Evolutionary conservation across 1,140 invertebrate genomes (phyloP).

Genomic region (Hyles vespertilio): DNA sequence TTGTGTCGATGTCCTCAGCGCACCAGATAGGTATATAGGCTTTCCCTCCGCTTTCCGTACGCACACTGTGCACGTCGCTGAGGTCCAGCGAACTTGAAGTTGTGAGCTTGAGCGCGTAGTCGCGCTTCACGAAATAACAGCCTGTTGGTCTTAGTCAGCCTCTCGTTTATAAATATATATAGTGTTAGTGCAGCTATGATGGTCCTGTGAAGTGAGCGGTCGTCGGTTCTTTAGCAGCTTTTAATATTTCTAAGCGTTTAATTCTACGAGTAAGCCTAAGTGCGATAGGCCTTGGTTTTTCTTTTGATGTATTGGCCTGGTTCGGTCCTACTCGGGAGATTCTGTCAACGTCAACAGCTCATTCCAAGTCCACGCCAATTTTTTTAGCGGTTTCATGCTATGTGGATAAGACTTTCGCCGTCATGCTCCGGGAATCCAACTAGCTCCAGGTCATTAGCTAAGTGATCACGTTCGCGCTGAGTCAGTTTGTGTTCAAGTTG

Average conservation of each 20-base stretch:
- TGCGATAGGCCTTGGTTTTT: neutral
- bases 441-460: constrained; percentile 6
- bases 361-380: constrained; percentile 5
- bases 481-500: neutral
- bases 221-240: constrained; percentile 4
- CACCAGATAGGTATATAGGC: neutral
- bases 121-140: constrained; percentile 9
- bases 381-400: constrained; percentile 4
- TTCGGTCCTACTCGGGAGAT: neutral
- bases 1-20: neutral
- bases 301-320: neutral
- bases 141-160: constrained; percentile 1
- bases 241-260: constrained; percentile 1
- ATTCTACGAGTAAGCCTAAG: neutral
- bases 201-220: neutral
- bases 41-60: neutral
- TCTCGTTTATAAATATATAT: constrained; percentile 6
- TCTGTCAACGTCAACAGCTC: constrained; percentile 4
- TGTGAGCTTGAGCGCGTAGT: neutral
- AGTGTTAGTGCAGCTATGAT: too few species aligned
- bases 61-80: neutral
- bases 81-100: constrained; percentile 8
- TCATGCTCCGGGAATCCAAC: constrained; percentile 8
- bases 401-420: constrained; percentile 4
- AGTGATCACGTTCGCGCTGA: neutral